These are phyloP conservation scores for Mungos mungo DNA, from an alignment of 2,113 vertebrate genomes.

Conservation along the genomic window DNA sequence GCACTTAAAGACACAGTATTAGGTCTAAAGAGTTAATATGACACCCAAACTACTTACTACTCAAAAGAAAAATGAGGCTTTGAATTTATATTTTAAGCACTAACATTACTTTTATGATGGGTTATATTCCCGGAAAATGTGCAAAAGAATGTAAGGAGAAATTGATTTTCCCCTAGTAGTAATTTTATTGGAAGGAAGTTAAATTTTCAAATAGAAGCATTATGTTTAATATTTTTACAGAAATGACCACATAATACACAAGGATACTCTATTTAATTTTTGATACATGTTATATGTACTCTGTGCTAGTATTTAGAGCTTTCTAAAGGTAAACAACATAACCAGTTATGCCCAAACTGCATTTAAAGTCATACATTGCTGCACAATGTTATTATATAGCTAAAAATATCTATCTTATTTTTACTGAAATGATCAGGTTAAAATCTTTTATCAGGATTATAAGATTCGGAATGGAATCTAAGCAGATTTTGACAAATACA, in stretches of 20 bases:
- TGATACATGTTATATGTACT: neutral
- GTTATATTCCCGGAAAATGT: neutral
- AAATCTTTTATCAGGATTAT: neutral
- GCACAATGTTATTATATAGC: neutral
- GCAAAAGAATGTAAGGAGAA: neutral
- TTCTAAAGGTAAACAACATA: neutral
- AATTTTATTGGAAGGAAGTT: neutral
- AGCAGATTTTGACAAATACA: neutral
- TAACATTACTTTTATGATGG: neutral
- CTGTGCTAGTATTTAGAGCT: neutral
- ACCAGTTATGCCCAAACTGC: neutral
- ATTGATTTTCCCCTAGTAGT: neutral
- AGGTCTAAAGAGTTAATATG: neutral
- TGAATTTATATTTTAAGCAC: neutral
- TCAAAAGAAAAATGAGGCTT: neutral
- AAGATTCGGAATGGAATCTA: neutral
- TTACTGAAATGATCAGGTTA: neutral
- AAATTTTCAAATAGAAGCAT: neutral
- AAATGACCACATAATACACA: neutral
- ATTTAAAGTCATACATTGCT: neutral
- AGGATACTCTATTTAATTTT: neutral
- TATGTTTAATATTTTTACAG: neutral
- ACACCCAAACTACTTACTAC: neutral
- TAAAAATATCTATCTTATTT: neutral
- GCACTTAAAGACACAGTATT: neutral